phyloP scores from a whole-genome alignment of 1,140 invertebrate species.

The Agrypnia vestita region DNA sequence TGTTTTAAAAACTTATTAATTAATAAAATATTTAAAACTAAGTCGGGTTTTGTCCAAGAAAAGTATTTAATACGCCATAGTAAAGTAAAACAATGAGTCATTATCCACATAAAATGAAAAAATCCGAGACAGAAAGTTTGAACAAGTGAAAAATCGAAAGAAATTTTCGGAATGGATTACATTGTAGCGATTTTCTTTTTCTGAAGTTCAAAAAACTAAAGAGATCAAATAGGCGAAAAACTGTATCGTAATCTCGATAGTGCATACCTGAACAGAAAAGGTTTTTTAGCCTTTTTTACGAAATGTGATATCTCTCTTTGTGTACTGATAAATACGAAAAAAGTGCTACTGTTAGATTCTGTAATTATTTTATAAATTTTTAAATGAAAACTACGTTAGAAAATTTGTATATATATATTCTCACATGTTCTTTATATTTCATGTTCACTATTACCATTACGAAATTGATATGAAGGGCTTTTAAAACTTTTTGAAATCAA shows the following conservation, averaged over 20 bases:
- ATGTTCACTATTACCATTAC: no score
- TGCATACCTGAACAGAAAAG: neutral
- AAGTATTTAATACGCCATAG: neutral
- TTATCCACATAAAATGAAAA: constrained; percentile 14
- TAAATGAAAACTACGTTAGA: no score
- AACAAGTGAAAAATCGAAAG: constrained; percentile 7
- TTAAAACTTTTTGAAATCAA: no score
- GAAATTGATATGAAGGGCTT: no score
- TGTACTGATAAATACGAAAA: no score
- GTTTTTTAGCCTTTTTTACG: neutral
- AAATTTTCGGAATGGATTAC: neutral
- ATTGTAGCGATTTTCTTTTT: constrained; percentile 19
- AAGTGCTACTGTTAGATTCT: no score
- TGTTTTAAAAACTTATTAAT: no score
- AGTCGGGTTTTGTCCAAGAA: no score
- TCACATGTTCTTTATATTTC: no score
- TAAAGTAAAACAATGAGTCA: constrained; percentile 17
- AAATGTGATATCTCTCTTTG: neutral
- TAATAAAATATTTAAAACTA: no score
- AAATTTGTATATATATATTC: no score
- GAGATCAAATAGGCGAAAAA: constrained; percentile 16
- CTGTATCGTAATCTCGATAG: constrained; percentile 6
- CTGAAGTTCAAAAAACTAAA: constrained; percentile 19
- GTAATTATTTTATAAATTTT: no score
- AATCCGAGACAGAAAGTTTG: constrained; percentile 7